Conservation (phyloP, 1,140 invertebrate genomes). For the Neodiprion virginianus region DNA sequence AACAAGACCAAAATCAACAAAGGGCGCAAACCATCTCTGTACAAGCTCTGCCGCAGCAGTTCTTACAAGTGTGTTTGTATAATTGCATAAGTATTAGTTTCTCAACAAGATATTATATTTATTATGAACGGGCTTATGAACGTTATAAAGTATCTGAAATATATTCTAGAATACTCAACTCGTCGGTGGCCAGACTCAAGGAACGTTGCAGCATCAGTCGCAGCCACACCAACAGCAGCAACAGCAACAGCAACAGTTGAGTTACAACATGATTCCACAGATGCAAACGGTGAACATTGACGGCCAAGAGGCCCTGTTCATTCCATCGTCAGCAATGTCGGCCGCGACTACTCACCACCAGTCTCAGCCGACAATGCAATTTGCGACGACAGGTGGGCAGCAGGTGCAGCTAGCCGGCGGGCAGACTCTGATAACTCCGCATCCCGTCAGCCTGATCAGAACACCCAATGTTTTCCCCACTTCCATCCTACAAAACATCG, state of each 20-base stretch:
- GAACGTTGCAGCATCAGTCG: constrained; percentile 40
- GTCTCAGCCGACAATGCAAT: constrained; percentile 54
- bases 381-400: constrained; percentile 56
- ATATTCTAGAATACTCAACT: constrained; percentile 49
- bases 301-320: constrained; percentile 90
- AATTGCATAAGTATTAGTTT: constrained; percentile 10
- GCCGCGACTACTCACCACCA: constrained; percentile 51
- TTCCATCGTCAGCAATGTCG: constrained; percentile 69
- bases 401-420: constrained; percentile 62
- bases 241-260: constrained; percentile 62
- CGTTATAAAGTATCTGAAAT: constrained; percentile 2
- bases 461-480: constrained; percentile 56
- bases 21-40: constrained; percentile 61
- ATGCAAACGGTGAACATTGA: constrained; percentile 92
- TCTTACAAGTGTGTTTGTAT: constrained; percentile 57
- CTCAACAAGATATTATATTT: constrained; percentile 10
- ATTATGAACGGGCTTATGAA: constrained; percentile 9
- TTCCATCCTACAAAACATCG: constrained; percentile 59
- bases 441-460: constrained; percentile 64
- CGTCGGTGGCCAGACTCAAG: constrained; percentile 50
- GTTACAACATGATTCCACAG: constrained; percentile 71
- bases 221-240: constrained; percentile 56
- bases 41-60: constrained; percentile 64
- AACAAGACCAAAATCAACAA: constrained; percentile 56
- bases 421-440: constrained; percentile 57